phyloP scores from a whole-genome alignment of 2,113 vertebrate species.

The Taurulus bubalis region DNA sequence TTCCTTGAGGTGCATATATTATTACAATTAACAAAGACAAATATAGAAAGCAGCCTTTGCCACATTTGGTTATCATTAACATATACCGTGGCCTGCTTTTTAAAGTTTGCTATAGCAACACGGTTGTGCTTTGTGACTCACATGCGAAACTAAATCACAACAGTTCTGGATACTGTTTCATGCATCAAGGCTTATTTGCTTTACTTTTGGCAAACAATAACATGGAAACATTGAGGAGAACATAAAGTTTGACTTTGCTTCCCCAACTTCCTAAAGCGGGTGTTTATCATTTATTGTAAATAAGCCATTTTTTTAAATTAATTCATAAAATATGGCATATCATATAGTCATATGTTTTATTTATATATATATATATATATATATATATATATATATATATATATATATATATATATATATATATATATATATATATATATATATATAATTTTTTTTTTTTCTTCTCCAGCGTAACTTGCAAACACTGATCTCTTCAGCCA shows the following conservation, averaged over 20 bases:
- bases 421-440: neutral
- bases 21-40: constrained; percentile 4
- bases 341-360: no score
- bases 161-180: neutral
- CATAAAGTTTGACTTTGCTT: neutral
- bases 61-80: constrained; percentile 22
- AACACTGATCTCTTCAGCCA: neutral
- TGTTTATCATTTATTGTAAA: neutral
- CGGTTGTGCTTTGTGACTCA: constrained; percentile 11
- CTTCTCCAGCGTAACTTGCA: no score
- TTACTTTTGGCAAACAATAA: constrained; percentile 15
- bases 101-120: constrained; percentile 7
- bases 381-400: no score
- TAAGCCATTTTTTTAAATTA: no score
- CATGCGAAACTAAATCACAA: constrained; percentile 6
- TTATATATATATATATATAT: no score
- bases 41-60: constrained; percentile 5
- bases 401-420: no score
- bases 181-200: constrained; percentile 3
- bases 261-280: neutral
- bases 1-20: neutral
- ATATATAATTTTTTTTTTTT: neutral
- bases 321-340: no score
- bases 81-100: neutral
- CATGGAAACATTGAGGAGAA: neutral